Percentiles rank a stretch among this genome's conserved stretches.
phyloP scores from a whole-genome alignment of 1,140 invertebrate genomes.

The Zaprionus inermis region DNA sequence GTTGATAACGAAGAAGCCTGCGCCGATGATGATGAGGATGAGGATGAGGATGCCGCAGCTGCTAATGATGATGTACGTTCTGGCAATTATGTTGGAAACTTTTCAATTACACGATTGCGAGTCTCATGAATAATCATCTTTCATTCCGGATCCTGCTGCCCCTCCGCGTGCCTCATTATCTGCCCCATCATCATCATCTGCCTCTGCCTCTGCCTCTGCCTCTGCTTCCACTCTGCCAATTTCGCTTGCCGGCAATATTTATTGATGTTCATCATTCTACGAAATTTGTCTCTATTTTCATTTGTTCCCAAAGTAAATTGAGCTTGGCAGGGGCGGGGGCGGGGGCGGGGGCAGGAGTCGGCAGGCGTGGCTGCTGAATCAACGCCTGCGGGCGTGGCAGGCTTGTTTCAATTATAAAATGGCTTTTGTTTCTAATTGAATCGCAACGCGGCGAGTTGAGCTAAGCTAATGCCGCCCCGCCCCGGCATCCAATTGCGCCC shows the following conservation, averaged over 20 bases:
- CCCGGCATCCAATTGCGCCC: background rate
- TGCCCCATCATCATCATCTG: background rate
- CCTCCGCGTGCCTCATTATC: conserved; percentile 6
- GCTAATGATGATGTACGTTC: conserved; percentile 29
- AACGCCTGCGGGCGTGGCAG: conserved; percentile 14
- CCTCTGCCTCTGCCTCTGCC: background rate
- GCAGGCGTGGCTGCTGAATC: conserved; percentile 4
- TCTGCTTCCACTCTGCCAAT: conserved; percentile 12
- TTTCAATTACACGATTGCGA: conserved; percentile 68
- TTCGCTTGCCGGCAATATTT: conserved; percentile 41
- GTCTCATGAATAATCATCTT: conserved; percentile 63
- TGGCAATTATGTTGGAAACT: conserved; percentile 49
- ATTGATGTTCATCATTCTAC: conserved; percentile 51
- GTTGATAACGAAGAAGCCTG: background rate
- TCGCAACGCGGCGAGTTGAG: conserved; percentile 44
- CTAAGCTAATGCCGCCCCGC: conserved; percentile 64
- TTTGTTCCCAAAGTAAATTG: conserved; percentile 2
- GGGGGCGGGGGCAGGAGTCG: background rate
- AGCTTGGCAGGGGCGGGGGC: background rate
- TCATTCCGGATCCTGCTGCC: background rate
- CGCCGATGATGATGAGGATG: conserved; percentile 6
- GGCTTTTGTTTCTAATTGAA: conserved; percentile 73
- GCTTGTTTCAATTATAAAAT: conserved; percentile 73
- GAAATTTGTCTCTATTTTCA: conserved; percentile 31
- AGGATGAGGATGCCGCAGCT: conserved; percentile 1